Base-by-base conservation (phyloP, 1,140 invertebrate genomes). In the Drosophila nigrodunni region DNA sequence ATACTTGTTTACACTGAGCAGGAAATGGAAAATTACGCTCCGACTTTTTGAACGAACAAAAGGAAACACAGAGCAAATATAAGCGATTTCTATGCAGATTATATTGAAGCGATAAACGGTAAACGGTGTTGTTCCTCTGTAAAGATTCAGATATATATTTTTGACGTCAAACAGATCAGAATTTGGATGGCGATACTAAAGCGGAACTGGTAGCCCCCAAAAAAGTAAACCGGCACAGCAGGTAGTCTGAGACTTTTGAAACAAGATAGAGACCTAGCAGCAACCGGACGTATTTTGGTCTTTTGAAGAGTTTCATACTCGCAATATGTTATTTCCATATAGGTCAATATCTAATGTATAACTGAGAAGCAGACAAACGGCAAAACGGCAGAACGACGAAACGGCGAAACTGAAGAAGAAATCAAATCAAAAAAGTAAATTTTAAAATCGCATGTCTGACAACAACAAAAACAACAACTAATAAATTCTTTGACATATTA, bases 181-280 rank as follows among this genome's bases (percentile, higher is more conserved):
- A 35, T 5, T 58, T 30, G 6, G 25, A 30, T 30, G 25, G 25
- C 25, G 59, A 50, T 50, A 39, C 25, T 65, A 52, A 77, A 87
- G 82, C 83, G 85, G 83, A 88, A 88, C 83, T 88, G 69, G 70
- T 81, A 78, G 67, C 77, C 66, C 79, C 77, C 64, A 77, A 68
- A 64, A 69, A 86, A 88, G 85, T 88, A 88, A 88, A 88, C 83
- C 85, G 82, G 83, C 83, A 83, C 83, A 87, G 77, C 83, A 83
- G 83, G 83, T 87, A 87, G 61, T 58, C 44, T 44, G 35, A 37
- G 52, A 54, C 8, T 13, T 39, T 59, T 4, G 67, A 58, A 75
- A 82, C 72, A 82, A 82, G 73, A 82, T 77, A 52, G 58, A 68
- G 25, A 30, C 25, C 25, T 61, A 54, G 39, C 67, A 50, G 37